Percentiles rank a stretch among this genome's conserved stretches.
Conservation (phyloP, 1,140 invertebrate species). For the Archegozetes longisetosus region DNA sequence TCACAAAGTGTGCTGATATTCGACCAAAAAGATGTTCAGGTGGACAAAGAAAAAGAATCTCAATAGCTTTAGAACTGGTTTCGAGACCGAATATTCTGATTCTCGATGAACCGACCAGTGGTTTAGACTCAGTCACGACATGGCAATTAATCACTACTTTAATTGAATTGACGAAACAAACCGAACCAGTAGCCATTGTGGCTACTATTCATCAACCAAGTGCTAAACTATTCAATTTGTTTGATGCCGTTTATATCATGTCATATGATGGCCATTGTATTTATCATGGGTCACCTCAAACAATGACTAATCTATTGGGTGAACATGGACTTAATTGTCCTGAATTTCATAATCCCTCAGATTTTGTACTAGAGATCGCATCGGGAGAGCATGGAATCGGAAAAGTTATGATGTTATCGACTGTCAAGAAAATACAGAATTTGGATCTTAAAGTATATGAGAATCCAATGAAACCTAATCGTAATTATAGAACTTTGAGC, state of each 20-base stretch:
- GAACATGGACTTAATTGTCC: conserved; percentile 4
- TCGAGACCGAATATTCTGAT: conserved; percentile 93
- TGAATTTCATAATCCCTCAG: conserved; percentile 54
- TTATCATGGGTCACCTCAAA: conserved; percentile 22
- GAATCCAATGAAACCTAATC: background rate
- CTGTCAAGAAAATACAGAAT: background rate
- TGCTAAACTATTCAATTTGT: conserved; percentile 14
- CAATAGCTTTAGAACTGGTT: conserved; percentile 76
- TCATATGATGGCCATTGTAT: conserved; percentile 21
- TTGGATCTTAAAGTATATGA: background rate
- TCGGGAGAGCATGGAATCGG: conserved; percentile 8
- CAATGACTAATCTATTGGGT: background rate
- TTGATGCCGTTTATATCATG: conserved; percentile 12
- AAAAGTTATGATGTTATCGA: background rate
- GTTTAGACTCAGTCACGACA: background rate
- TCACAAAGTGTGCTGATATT: background rate
- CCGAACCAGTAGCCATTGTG: background rate
- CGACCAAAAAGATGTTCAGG: conserved; percentile 35
- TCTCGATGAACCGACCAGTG: conserved; percentile 80
- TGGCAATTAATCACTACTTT: background rate
- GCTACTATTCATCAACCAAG: conserved; percentile 15
- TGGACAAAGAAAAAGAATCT: conserved; percentile 74
- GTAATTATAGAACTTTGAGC: background rate
- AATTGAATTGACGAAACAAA: background rate
- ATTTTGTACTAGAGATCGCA: conserved; percentile 39